A percentile compares a stretch with the other conserved stretches of the same genome.
phyloP scores from a whole-genome alignment of 2,888 invertebrate species.

The Criorhina ranunculi region DNA sequence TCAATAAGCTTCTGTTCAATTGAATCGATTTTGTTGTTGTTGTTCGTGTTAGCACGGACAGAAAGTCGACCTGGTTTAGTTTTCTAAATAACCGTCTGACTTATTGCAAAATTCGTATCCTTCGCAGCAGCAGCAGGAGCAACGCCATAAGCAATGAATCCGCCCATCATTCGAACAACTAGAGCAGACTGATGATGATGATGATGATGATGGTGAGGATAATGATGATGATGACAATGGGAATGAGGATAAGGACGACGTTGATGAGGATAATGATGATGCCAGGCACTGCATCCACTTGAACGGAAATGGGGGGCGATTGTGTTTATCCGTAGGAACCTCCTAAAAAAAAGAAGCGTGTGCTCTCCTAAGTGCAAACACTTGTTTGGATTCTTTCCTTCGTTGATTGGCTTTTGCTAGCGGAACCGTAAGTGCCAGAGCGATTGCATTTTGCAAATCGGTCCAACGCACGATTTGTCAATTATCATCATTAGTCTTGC shows the following conservation, averaged over 20 bases:
- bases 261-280: conserved; percentile 13
- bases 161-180: conserved; percentile 51
- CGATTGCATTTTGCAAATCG: neutral
- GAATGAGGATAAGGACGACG: conserved; percentile 31
- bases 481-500: conserved; percentile 14
- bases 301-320: conserved; percentile 47
- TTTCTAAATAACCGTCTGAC: conserved; percentile 42
- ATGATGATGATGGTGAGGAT: conserved; percentile 3
- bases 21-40: conserved; percentile 26
- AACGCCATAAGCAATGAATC: conserved; percentile 32
- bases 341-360: neutral
- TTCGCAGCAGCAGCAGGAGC: conserved; percentile 12
- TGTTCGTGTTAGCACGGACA: conserved; percentile 6
- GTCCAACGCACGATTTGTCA: neutral
- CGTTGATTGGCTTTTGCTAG: neutral
- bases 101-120: conserved; percentile 29
- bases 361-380: conserved; percentile 11
- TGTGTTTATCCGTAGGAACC: neutral
- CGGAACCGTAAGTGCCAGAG: neutral
- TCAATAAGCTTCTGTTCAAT: conserved; percentile 22
- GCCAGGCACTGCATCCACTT: conserved; percentile 36
- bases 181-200: conserved; percentile 56
- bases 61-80: conserved; percentile 66
- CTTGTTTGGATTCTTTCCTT: neutral
- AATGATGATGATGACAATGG: conserved; percentile 7